These are phyloP conservation scores for Pachycephala philippinensis DNA, from an alignment of 2,113 vertebrate species.

Conservation along the genomic window DNA sequence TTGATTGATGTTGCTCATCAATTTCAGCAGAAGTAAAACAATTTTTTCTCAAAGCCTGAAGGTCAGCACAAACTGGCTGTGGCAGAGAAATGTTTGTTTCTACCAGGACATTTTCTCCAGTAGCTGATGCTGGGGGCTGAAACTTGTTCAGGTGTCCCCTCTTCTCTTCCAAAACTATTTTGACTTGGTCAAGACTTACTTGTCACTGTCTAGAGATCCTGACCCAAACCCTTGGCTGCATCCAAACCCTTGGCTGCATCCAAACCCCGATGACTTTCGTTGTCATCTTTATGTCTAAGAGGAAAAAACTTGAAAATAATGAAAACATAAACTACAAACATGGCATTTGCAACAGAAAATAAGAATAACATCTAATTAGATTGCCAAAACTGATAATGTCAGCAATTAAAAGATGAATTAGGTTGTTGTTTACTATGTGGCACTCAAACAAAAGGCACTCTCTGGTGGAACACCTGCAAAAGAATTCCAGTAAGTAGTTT, in stretches of 20 bases:
- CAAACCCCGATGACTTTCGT: constrained; percentile 70
- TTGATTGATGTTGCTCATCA: not conserved
- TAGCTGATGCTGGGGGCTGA: not conserved
- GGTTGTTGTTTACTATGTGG: not conserved
- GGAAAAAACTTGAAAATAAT: not conserved
- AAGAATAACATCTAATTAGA: not conserved
- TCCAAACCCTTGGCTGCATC: constrained; percentile 75
- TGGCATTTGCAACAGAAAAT: not conserved
- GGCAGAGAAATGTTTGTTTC: constrained; percentile 17
- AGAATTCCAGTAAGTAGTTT: not conserved
- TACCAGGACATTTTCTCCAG: not conserved
- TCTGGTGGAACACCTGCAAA: not conserved
- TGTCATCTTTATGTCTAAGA: constrained; percentile 73
- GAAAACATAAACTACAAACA: not conserved
- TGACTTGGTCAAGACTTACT: not conserved
- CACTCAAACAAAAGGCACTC: not conserved
- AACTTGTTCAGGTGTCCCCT: not conserved
- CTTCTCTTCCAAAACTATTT: not conserved
- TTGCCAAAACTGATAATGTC: not conserved
- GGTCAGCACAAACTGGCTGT: not conserved
- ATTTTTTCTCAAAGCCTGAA: not conserved
- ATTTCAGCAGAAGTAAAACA: fast-evolving
- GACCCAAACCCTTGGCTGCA: constrained; percentile 46
- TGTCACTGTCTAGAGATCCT: not conserved
- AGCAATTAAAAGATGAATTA: not conserved